Evolutionary conservation across 2,888 invertebrate species (phyloP), one percentile per base, ranked within the genome.

Genomic region (Catocala sponsa): DNA sequence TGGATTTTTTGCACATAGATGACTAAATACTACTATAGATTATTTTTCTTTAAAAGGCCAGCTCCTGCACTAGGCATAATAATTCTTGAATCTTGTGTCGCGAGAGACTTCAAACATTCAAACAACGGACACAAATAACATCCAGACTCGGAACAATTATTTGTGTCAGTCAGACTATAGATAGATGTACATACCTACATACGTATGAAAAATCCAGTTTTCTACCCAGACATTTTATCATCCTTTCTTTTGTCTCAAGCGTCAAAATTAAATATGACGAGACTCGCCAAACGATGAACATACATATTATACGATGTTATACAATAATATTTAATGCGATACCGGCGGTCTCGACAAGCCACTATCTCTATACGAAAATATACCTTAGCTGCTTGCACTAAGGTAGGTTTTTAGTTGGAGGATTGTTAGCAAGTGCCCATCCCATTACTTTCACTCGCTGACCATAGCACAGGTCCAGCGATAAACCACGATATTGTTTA

Each of bases 311-410:
- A 62, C 59, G 32, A 47, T 59, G 68, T 78, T 76, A 78, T 72
- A 69, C 64, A 76, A 73, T 71, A 67, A 72, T 59, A 70, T 64
- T 68, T 68, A 72, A 72, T 77, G 63, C 72, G 69, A 75, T 78
- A 79, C 68, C 66, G 65, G 55, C 46, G 12, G 4, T 63, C 59
- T 58, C 57, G 35, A 63, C 5, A 6, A 7, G n/a, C 25, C 11
- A 10, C 0, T n/a, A 6, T 6, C 7, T 4, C 6, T 35, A 51
- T 6, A 25, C 15, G 9, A 60, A 68, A 59, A 11, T 35, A 38
- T n/a, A 65, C 66, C 55, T 12, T 68, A 46, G 7, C 12, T 13
- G 12, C 6, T 42, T 6, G 0, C 0, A 2, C 15, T 65, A 67
- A 35, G 56, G 63, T 62, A 52, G 33, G 50, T 48, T 63, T 72